These are phyloP conservation scores for Crambe crambe DNA, from an alignment of 37 sponge, comb jelly and placozoan genomes.

Conservation along the genomic window DNA sequence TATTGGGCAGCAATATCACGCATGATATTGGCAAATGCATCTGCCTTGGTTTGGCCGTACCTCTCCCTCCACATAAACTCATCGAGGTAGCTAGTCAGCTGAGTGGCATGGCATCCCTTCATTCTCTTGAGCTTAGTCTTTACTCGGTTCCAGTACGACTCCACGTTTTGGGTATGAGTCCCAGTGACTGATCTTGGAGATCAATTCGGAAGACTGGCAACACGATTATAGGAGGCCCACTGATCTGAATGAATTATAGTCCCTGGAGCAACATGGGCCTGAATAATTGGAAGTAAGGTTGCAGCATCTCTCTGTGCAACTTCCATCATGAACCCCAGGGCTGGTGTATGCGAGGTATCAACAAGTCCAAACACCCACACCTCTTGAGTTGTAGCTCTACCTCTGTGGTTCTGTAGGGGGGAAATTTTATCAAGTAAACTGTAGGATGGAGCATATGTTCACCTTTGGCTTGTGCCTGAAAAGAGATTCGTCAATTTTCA, in stretches of 20 bases:
- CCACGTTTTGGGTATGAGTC: constrained; percentile 62
- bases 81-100: constrained; percentile 60
- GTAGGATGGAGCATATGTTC: background rate
- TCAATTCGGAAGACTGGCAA: constrained; percentile 4
- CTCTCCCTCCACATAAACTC: constrained; percentile 83
- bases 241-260: constrained; percentile 52
- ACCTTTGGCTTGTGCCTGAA: constrained; percentile 62
- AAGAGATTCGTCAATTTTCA: constrained; percentile 58
- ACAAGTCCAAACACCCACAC: constrained; percentile 81
- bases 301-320: constrained; percentile 44
- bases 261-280: constrained; percentile 38
- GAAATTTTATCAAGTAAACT: background rate
- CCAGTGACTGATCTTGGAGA: constrained; percentile 65
- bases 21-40: background rate
- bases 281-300: constrained; percentile 70
- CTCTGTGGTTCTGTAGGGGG: constrained; percentile 43
- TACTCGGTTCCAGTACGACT: constrained; percentile 66
- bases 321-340: constrained; percentile 61
- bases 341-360: constrained; percentile 31
- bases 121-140: constrained; percentile 66
- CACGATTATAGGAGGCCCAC: constrained; percentile 61
- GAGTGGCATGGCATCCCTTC: constrained; percentile 38
- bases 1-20: background rate
- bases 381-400: constrained; percentile 45
- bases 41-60: no score